phyloP scores from a whole-genome alignment of 2,888 invertebrate species.

The Hypercompe scribonia region DNA sequence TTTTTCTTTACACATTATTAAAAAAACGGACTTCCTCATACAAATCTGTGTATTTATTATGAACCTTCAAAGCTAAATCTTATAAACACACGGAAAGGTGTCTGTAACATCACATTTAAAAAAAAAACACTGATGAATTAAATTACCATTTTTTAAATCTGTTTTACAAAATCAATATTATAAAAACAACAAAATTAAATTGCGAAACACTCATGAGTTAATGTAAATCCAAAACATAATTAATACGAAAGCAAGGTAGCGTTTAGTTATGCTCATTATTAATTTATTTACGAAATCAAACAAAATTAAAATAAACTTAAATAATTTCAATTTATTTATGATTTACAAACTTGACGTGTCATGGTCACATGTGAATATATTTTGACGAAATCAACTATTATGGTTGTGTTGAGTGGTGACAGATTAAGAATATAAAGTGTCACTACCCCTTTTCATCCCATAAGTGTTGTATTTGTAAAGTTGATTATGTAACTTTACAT shows the following conservation, averaged over 20 bases:
- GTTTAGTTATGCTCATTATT: neutral
- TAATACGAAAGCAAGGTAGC: slow-evolving; percentile 1
- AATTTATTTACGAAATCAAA: neutral
- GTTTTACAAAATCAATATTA: neutral
- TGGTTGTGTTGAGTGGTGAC: neutral
- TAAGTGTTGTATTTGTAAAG: neutral
- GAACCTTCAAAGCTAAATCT: neutral
- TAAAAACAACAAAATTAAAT: neutral
- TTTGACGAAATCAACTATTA: neutral
- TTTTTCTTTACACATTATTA: too few relatives aligned
- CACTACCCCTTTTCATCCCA: neutral
- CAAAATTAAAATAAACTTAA: neutral
- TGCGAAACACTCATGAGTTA: neutral
- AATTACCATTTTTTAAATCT: neutral
- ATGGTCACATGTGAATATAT: neutral
- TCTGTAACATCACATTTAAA: neutral
- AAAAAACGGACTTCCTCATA: neutral
- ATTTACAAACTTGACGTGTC: neutral
- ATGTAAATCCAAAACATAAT: neutral
- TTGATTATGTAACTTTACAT: too few relatives aligned
- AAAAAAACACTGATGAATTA: neutral
- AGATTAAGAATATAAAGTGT: neutral
- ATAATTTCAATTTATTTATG: neutral
- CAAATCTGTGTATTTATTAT: neutral
- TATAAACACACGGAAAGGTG: neutral